Percentiles rank a stretch among this genome's conserved stretches.
phyloP scores from a whole-genome alignment of 2,888 invertebrate species.

The Prostheceraeus crozeri region DNA sequence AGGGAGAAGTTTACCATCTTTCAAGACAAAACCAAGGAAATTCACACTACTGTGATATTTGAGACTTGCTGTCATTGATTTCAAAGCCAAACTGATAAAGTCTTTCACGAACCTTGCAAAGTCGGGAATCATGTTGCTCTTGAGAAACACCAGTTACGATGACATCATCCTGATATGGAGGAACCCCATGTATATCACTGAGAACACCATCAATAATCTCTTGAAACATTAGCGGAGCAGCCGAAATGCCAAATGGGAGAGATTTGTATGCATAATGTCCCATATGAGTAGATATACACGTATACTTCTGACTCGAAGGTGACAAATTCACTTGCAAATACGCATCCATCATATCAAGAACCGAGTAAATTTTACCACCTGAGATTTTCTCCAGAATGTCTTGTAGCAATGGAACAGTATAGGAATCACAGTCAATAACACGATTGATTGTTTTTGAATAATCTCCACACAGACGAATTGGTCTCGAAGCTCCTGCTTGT shows the following conservation, averaged over 20 bases:
- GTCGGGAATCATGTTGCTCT: constrained; percentile 21
- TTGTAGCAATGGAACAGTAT: constrained; percentile 5
- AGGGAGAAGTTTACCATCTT: constrained; percentile 26
- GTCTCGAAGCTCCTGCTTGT: constrained; percentile 28
- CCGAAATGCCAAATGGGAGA: constrained; percentile 36
- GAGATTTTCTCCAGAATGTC: constrained; percentile 24
- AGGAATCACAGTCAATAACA: constrained; percentile 25
- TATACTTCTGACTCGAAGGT: constrained; percentile 26
- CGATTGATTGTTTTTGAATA: constrained; percentile 26
- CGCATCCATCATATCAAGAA: constrained; percentile 28
- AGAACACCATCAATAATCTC: constrained; percentile 30
- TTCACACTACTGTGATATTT: constrained; percentile 19
- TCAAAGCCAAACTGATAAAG: constrained; percentile 18
- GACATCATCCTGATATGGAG: constrained; percentile 34
- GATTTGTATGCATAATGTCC: constrained; percentile 31
- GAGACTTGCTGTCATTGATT: constrained; percentile 27
- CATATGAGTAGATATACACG: constrained; percentile 33
- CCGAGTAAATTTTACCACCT: constrained; percentile 24
- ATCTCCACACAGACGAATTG: constrained; percentile 24
- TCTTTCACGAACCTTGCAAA: constrained; percentile 31
- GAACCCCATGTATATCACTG: constrained; percentile 26
- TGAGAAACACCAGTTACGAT: constrained; percentile 2
- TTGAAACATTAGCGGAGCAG: constrained; percentile 35
- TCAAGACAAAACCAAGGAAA: constrained; percentile 28
- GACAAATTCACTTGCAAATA: constrained; percentile 22